These are phyloP conservation scores for Cabera pusaria DNA, from an alignment of 2,888 invertebrate genomes.

Conservation along the genomic window DNA sequence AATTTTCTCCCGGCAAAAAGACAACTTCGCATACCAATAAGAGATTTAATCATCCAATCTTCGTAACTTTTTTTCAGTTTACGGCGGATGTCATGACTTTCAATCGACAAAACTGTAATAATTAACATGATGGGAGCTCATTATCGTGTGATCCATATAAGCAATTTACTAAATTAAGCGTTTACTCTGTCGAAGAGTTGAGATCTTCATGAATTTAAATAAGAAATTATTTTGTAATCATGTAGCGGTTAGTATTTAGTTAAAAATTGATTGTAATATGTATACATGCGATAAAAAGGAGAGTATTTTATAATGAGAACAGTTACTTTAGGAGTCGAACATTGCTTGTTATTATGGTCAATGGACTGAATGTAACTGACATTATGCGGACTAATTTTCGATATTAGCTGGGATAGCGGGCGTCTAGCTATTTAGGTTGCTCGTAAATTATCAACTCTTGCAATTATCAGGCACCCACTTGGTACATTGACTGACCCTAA, in stretches of 20 bases:
- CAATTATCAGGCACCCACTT: constrained; percentile 78
- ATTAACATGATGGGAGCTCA: constrained; percentile 30
- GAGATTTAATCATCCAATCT: constrained; percentile 59
- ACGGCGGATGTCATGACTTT: constrained; percentile 33
- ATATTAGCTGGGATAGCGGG: constrained; percentile 31
- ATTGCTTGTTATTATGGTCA: constrained; percentile 32
- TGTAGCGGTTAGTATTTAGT: neutral
- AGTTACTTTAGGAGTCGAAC: too few relatives aligned
- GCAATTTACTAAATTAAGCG: constrained; percentile 14
- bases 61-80: constrained; percentile 39
- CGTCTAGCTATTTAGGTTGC: constrained; percentile 53
- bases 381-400: constrained; percentile 2
- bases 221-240: constrained; percentile 13
- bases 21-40: constrained; percentile 51
- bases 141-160: constrained; percentile 24
- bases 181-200: constrained; percentile 6
- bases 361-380: constrained; percentile 25
- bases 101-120: constrained; percentile 31
- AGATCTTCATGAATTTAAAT: constrained; percentile 15
- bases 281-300: too few relatives aligned
- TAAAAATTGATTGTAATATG: too few relatives aligned
- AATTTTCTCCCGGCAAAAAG: constrained; percentile 62
- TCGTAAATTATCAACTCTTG: constrained; percentile 73
- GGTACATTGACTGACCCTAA: constrained; percentile 33
- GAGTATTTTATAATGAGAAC: constrained; percentile 5